phyloP scores from a whole-genome alignment of 1,140 invertebrate genomes.

The Zaprionus ornatus region DNA sequence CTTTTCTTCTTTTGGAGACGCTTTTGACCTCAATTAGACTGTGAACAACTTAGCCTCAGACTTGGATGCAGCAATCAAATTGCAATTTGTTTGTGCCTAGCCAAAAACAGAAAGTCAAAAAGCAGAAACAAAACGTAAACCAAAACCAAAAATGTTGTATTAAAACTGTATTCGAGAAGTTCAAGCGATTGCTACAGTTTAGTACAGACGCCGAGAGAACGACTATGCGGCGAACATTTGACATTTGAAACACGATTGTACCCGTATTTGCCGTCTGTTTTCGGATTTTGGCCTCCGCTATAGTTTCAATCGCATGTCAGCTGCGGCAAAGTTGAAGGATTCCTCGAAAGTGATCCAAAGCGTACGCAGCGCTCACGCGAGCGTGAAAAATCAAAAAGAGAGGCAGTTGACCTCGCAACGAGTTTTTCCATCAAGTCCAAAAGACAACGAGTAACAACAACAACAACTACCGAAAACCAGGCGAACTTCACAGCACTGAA shows the following conservation, averaged over 20 bases:
- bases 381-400: conserved; percentile 73
- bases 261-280: conserved; percentile 55
- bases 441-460: conserved; percentile 31
- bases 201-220: conserved; percentile 33
- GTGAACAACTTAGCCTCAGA: conserved; percentile 30
- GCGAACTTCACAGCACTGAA: conserved; percentile 62
- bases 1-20: conserved; percentile 59
- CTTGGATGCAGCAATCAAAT: conserved; percentile 66
- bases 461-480: conserved; percentile 33
- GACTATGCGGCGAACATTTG: conserved; percentile 45
- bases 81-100: conserved; percentile 64
- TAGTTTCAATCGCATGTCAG: conserved; percentile 21
- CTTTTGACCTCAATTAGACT: conserved; percentile 75
- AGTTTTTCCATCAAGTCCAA: conserved; percentile 62
- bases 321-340: conserved; percentile 71
- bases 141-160: conserved; percentile 4
- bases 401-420: conserved; percentile 77
- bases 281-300: conserved; percentile 55
- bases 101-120: conserved; percentile 28
- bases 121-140: conserved; percentile 31
- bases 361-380: conserved; percentile 56
- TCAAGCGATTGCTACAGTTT: conserved; percentile 69
- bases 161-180: conserved; percentile 49
- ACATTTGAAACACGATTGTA: conserved; percentile 76
- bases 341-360: conserved; percentile 64